Evolutionary conservation across 2,797 vertebrate genomes (phyloP).

Genomic region (Sternotherus odoratus): DNA sequence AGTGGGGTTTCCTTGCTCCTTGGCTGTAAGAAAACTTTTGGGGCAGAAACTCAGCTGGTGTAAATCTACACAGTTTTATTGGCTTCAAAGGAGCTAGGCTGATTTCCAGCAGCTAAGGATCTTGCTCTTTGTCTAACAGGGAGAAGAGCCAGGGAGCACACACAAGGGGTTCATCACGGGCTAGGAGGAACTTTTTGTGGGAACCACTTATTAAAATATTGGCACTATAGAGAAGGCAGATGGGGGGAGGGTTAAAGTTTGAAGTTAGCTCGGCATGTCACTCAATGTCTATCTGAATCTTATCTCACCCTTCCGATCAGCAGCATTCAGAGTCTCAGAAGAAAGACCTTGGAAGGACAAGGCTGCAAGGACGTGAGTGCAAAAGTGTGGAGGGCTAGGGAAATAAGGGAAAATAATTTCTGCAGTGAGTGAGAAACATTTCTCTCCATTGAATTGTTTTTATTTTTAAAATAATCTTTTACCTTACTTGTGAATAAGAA

Average conservation of each 20-base stretch:
- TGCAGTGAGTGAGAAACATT: slow-evolving; percentile 44
- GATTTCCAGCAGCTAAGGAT: background rate
- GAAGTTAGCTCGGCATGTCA: background rate
- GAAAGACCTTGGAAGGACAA: slow-evolving; percentile 49
- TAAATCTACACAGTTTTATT: background rate
- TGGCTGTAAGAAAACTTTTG: background rate
- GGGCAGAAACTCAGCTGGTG: background rate
- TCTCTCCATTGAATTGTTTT: slow-evolving; percentile 71
- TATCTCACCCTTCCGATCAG: background rate
- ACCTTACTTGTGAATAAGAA: slow-evolving; percentile 63
- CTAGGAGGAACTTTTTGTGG: background rate
- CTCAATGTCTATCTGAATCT: background rate
- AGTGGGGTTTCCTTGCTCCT: background rate
- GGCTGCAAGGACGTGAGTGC: slow-evolving; percentile 27
- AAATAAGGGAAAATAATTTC: slow-evolving; percentile 50
- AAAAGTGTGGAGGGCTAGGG: background rate
- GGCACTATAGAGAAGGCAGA: background rate
- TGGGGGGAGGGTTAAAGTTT: background rate
- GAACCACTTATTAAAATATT: slow-evolving; percentile 1
- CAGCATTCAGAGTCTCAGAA: background rate
- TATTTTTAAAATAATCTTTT: slow-evolving; percentile 66
- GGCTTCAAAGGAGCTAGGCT: background rate
- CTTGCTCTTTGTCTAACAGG: background rate
- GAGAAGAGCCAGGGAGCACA: background rate
- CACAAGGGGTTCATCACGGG: background rate